Evolutionary conservation across 35 echinoderm and acorn worm species (phyloP), one percentile per base, ranked within the genome.

Genomic region (Ptychodera flava): DNA sequence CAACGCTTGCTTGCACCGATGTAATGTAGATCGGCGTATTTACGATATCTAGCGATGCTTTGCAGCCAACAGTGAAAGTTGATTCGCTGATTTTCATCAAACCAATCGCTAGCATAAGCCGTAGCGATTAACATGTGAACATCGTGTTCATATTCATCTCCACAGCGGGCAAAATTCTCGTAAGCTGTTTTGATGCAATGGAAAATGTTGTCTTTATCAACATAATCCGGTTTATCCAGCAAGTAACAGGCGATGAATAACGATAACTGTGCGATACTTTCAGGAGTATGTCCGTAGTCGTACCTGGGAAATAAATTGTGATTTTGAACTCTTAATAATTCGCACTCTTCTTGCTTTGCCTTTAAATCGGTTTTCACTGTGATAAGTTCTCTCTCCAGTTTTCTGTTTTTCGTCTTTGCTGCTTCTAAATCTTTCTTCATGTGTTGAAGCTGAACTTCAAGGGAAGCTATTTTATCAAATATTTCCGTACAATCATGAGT

Each of bases 21-120:
- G 34, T 36, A n/a, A 36, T 36, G 33, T 1, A 83, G 33, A 83
- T 34, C 93, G 15, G 93, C 88, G 84, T 90, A 94, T 83, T 94
- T 92, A n/a, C 96, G 31, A 83, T 99, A 99, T 35, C 92, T 77
- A 27, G 96, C 96, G 77, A 99, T 99, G 80, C 96, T 94, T 86
- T 99, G 93, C 1, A 99, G 38, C 96, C 96, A 99, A 33, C 93
- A 89, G 52, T 99, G 96, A 45, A 99, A 94, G 75, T 88, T 89
- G 22, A 99, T 91, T 30, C 93, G 79, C 34, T 99, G 96, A 35
- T 99, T 88, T 6, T 93, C 96, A 0, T 90, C 88, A 81, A 99
- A 99, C 96, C 96, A 99, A 82, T 99, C 93, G 83, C 96, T 94
- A 6, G 96, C 96, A 36, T 99, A 99, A 10, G 96, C 92, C 2